phyloP scores from a whole-genome alignment of 2,113 vertebrate species.

The Phylloscopus whistleri region DNA sequence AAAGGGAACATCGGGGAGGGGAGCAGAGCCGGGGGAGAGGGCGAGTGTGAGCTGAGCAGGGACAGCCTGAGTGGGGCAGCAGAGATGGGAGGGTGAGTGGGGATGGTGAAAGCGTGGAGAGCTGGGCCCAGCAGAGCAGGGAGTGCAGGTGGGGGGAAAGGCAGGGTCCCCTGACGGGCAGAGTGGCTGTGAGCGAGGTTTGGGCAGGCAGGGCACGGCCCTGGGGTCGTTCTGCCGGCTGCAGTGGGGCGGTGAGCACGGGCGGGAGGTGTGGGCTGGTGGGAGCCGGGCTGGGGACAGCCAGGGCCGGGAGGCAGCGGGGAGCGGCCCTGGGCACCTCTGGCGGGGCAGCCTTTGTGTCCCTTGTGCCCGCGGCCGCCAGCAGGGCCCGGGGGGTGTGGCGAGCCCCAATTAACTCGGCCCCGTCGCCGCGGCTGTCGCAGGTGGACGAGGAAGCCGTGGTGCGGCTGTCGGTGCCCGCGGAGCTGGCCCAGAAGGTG shows the following conservation, averaged over 20 bases:
- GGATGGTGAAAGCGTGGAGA: fast-evolving
- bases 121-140: background rate
- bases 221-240: fast-evolving
- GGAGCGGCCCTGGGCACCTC: background rate
- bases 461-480: conserved; percentile 73
- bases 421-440: conserved; percentile 31
- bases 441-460: conserved; percentile 77
- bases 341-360: background rate
- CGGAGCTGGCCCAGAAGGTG: conserved; percentile 80
- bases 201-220: background rate
- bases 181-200: background rate
- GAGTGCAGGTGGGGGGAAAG: background rate
- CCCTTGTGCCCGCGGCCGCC: fast-evolving
- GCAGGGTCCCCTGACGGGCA: background rate
- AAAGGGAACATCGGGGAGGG: background rate
- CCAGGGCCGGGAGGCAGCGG: background rate
- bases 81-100: background rate
- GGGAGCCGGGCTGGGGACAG: background rate
- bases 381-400: background rate
- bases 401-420: background rate
- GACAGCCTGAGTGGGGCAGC: background rate
- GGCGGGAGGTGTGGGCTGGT: background rate
- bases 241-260: background rate
- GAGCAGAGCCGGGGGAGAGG: background rate
- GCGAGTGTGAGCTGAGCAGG: background rate